Percentiles rank a stretch among this genome's conserved stretches.
These are phyloP conservation scores for Harlomillsia oculata DNA, from an alignment of 1,140 invertebrate genomes.

Conservation along the genomic window DNA sequence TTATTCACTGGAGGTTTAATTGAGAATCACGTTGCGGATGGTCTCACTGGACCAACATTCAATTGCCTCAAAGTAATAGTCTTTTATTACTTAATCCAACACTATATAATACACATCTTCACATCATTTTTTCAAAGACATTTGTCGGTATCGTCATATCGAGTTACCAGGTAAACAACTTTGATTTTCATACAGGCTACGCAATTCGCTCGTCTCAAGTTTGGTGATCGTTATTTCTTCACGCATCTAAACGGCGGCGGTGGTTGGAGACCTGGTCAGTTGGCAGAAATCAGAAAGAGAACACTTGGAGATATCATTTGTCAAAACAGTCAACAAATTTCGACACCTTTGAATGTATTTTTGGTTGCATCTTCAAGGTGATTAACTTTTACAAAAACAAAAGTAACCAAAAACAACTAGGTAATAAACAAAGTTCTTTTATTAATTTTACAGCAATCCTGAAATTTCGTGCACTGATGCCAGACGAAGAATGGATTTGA, in stretches of 20 bases:
- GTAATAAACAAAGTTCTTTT: not conserved
- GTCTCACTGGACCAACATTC: conserved; percentile 50
- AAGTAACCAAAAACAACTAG: not conserved
- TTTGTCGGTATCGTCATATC: not conserved
- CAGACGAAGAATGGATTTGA: not conserved
- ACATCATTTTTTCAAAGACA: not conserved
- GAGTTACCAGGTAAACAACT: not conserved
- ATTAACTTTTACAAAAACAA: not conserved
- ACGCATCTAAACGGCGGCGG: conserved; percentile 38
- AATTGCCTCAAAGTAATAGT: conserved; percentile 43
- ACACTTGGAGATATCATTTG: conserved; percentile 33
- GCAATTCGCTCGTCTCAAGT: conserved; percentile 39
- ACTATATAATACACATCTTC: not conserved
- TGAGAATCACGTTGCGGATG: conserved; percentile 43
- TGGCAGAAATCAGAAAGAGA: conserved; percentile 10
- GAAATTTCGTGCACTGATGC: not conserved
- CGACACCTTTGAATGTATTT: not conserved
- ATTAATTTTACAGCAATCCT: not conserved
- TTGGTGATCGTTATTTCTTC: conserved; percentile 40
- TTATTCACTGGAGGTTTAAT: conserved; percentile 46
- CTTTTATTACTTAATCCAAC: conserved; percentile 24
- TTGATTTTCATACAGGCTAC: conserved; percentile 28
- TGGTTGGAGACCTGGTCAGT: conserved; percentile 35
- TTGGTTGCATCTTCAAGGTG: not conserved
- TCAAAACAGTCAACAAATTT: conserved; percentile 26